These are phyloP conservation scores for Hydrophis major DNA, from an alignment of 2,797 vertebrate species.

Conservation along the genomic window DNA sequence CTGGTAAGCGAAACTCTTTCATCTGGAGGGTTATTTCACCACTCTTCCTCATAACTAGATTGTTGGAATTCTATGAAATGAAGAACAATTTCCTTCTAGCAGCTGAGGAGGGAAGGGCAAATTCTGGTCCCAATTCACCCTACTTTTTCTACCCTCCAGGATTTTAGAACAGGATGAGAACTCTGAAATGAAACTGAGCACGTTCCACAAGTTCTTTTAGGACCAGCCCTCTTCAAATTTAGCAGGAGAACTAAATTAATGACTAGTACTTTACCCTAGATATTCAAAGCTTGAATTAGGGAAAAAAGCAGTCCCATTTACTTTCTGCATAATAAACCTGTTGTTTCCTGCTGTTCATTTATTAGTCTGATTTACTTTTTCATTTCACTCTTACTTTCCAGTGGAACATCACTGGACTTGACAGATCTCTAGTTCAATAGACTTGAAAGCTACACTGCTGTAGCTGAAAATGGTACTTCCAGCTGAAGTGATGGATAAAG, in stretches of 20 bases:
- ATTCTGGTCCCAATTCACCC: background rate
- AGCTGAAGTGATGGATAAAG: conserved; percentile 31
- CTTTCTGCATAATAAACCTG: background rate
- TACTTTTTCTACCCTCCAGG: background rate
- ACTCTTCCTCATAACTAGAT: background rate
- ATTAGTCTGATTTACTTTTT: background rate
- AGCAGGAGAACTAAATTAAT: conserved; percentile 5
- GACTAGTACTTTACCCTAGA: background rate
- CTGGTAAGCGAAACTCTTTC: background rate
- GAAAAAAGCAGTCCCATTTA: background rate
- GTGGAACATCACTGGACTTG: background rate
- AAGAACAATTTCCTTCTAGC: background rate
- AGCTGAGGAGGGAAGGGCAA: conserved; percentile 7
- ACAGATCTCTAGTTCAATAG: background rate
- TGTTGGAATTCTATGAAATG: conserved; percentile 16
- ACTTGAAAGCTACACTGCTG: background rate
- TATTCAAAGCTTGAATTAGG: background rate
- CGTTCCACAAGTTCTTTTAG: conserved; percentile 23
- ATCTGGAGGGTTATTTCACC: background rate
- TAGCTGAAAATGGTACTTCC: conserved; percentile 42
- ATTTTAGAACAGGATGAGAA: conserved; percentile 16
- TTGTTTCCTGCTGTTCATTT: background rate
- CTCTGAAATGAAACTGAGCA: conserved; percentile 18
- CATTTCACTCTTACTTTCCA: background rate
- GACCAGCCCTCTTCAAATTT: conserved; percentile 27